Evolutionary conservation across 2,113 vertebrate genomes (phyloP).

Genomic region (Gymnorhina tibicen): DNA sequence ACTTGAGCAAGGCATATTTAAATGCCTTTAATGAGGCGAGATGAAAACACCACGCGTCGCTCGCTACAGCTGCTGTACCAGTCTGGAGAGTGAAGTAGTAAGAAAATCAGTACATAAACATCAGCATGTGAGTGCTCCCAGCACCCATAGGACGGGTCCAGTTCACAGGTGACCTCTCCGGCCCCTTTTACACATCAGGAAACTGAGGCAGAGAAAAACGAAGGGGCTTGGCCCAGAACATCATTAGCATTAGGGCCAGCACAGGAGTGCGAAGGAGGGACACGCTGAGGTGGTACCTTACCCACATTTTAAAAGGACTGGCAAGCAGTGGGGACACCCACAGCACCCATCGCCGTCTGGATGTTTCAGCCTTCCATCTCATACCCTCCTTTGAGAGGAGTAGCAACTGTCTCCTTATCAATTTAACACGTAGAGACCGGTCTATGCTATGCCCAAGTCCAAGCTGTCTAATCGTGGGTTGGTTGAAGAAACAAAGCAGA

Average conservation of each 20-base stretch:
- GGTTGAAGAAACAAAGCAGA: neutral
- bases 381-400: neutral
- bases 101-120: neutral
- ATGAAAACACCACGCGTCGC: neutral
- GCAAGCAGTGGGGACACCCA: neutral
- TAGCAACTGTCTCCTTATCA: neutral
- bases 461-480: neutral
- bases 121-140: neutral
- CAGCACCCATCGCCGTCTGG: neutral
- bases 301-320: neutral
- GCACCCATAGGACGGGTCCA: neutral
- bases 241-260: neutral
- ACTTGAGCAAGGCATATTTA: neutral
- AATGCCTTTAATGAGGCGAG: neutral
- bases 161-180: neutral
- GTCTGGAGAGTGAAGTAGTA: neutral
- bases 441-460: fast-evolving
- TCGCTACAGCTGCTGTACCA: neutral
- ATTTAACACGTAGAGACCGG: neutral
- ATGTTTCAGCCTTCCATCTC: neutral
- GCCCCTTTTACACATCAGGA: neutral
- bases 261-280: neutral
- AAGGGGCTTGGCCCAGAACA: neutral
- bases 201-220: neutral
- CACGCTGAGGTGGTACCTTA: neutral